Evolutionary conservation across 2,888 invertebrate genomes (phyloP), one percentile per base, ranked within the genome.

Genomic region (Mesoligia furuncula): DNA sequence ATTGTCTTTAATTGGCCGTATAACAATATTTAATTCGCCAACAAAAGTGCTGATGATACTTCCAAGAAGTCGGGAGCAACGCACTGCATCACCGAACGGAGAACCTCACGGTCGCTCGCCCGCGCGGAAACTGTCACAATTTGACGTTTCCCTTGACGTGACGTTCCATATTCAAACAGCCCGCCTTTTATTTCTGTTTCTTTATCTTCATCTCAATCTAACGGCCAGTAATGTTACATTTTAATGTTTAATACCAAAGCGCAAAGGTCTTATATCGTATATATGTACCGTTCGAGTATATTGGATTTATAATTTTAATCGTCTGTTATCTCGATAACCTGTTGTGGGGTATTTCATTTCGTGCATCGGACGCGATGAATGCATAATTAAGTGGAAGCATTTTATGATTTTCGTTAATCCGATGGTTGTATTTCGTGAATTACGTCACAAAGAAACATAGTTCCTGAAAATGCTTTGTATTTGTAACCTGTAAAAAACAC

Each of bases 101-200:
- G 75, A 82, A 79, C 84, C 79, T 81, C 81, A 87, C 79, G 85
- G 85, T 91, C 86, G 92, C 80, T 90, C 94, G 95, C 93, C 94
- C 95, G 96, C 95, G 96, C 95, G 95, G 95, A 96, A 96, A 96
- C 96, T 96, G 96, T 96, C 96, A 95, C 95, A 92, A 90, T 95
- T 95, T 96, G 96, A 96, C 96, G 94, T 96, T 95, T 95, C 95
- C 95, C 95, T 94, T 96, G 96, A 96, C 96, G 91, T 94, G 96
- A 94, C 95, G 95, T 95, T 95, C 95, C 93, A 93, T 94, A 95
- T 95, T 96, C 95, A 96, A 96, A 96, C 95, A 95, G 94, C 93
- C 93, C 93, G 93, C 93, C 89, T 96, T 95, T 95, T 95, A 94
- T 94, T 95, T 95, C 94, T 94, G 87, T 94, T 94, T 94, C 93